Base-by-base conservation (phyloP, 2,797 vertebrate genomes). In the Oryzias sinensis region DNA sequence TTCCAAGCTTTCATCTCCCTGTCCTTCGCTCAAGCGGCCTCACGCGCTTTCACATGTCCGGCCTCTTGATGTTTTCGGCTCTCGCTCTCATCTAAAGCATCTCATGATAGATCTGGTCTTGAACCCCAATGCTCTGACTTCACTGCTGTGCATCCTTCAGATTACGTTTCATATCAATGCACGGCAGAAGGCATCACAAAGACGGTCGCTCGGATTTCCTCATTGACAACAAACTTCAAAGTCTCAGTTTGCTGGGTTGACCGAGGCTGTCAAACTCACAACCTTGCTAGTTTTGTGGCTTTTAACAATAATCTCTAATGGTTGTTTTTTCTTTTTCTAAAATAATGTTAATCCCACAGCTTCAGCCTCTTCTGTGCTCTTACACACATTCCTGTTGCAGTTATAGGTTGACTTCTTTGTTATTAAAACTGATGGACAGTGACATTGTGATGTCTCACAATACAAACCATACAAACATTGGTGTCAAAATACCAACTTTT, bases 391-490 rank as follows among this genome's bases (percentile, higher is more conserved):
- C 73, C 67, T 77, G 37, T 8, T 52, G 15, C 7, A 44, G 61
- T 67, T 62, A 37, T 50, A 65, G 64, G 70, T 67, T 71, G 56
- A 69, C 60, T 64, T 49, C 56, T 11, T 27, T 24, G 29, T 81
- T 76, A 80, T 81, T 77, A 77, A 77, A 79, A 60, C 48, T 57
- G 2, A 17, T 42, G 18, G 63, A 81, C 61, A 72, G 42, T 76
- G 59, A 74, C 58, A 45, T 44, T 46, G 15, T 24, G 69, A 42
- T 68, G 15, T 52, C 47, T 45, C 43, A 43, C 43, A 16, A 44
- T 54, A 7, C 25, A 22, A 59, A 59, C 20, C 20, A 22, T 22
- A 22, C 20, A 22, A 22, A 51, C 7, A 25, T 37, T 5, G 45
- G 7, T 46, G 41, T 33, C 27, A 49, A 44, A 42, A 33, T 4